Evolutionary conservation across 2,888 invertebrate genomes (phyloP).

Genomic region (Tetrapedia diversipes): DNA sequence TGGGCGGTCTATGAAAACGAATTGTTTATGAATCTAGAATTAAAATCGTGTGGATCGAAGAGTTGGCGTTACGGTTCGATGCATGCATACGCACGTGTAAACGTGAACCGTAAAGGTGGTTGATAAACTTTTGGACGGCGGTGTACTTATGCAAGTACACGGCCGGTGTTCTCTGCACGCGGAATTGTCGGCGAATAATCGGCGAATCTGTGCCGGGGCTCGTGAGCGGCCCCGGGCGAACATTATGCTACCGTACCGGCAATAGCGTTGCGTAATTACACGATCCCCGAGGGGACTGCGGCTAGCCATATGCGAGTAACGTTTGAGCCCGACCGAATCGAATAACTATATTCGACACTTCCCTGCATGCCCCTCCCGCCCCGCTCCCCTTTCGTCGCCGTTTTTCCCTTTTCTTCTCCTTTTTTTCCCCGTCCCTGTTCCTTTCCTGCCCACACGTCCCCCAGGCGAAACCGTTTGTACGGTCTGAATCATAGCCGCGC

Average conservation of each 20-base stretch:
- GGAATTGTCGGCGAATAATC: constrained; percentile 62
- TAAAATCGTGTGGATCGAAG: too few species aligned
- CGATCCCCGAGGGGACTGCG: constrained; percentile 44
- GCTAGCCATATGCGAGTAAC: constrained; percentile 54
- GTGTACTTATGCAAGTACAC: constrained; percentile 43
- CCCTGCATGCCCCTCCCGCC: neutral
- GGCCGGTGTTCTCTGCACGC: constrained; percentile 37
- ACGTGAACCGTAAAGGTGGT: too few species aligned
- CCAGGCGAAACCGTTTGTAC: neutral
- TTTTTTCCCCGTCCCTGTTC: neutral
- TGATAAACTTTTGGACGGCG: too few species aligned
- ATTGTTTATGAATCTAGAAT: too few species aligned
- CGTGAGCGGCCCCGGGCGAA: constrained; percentile 61
- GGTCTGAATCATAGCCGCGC: neutral
- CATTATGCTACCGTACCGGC: constrained; percentile 63
- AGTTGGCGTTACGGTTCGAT: too few species aligned
- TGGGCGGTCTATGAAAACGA: too few species aligned
- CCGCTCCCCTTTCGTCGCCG: too few species aligned
- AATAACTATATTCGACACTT: constrained; percentile 51
- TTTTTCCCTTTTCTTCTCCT: too few species aligned
- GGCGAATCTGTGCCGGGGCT: constrained; percentile 59
- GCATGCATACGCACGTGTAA: too few species aligned
- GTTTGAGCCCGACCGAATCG: constrained; percentile 43
- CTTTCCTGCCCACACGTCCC: neutral
- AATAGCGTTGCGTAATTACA: constrained; percentile 65